Evolutionary conservation across 2,797 vertebrate species (phyloP).

Genomic region (Danio albolineatus): DNA sequence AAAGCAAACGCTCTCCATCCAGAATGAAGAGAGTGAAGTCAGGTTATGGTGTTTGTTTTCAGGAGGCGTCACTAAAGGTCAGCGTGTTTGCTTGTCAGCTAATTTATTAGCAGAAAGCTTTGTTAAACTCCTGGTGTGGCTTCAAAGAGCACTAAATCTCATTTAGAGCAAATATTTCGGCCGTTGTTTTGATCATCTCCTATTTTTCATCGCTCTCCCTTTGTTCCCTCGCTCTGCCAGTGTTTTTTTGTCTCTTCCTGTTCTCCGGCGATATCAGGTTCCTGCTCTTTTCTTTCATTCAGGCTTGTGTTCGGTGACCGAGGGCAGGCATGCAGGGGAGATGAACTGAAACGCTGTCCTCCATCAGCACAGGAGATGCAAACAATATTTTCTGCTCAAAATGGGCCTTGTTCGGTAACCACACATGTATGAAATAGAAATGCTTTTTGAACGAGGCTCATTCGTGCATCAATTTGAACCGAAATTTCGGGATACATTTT

Average conservation of each 20-base stretch:
- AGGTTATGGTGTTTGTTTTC: constrained; percentile 23
- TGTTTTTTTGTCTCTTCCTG: constrained; percentile 29
- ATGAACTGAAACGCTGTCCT: constrained; percentile 12
- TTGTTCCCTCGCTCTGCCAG: constrained; percentile 21
- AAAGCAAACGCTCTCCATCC: constrained; percentile 18
- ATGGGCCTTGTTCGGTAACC: neutral
- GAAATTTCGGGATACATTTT: neutral
- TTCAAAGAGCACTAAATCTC: neutral
- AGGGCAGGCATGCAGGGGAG: constrained; percentile 27
- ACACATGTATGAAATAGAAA: too few species aligned
- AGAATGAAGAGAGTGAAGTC: neutral
- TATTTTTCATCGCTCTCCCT: constrained; percentile 20
- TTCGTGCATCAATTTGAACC: neutral
- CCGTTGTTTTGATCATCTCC: constrained; percentile 5
- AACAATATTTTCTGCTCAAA: neutral
- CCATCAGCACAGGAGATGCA: constrained; percentile 4
- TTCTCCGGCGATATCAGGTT: constrained; percentile 28
- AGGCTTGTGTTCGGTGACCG: constrained; percentile 8
- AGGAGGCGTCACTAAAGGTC: constrained; percentile 34
- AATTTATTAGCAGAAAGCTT: constrained; percentile 43
- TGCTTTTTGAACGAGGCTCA: too few species aligned
- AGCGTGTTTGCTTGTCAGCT: constrained; percentile 71
- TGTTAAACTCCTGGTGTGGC: constrained; percentile 10
- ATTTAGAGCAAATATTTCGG: neutral
- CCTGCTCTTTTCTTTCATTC: constrained; percentile 23